Percentiles rank a stretch among this genome's conserved stretches.
These are phyloP conservation scores for Laothoe populi DNA, from an alignment of 2,888 invertebrate genomes.

Conservation along the genomic window DNA sequence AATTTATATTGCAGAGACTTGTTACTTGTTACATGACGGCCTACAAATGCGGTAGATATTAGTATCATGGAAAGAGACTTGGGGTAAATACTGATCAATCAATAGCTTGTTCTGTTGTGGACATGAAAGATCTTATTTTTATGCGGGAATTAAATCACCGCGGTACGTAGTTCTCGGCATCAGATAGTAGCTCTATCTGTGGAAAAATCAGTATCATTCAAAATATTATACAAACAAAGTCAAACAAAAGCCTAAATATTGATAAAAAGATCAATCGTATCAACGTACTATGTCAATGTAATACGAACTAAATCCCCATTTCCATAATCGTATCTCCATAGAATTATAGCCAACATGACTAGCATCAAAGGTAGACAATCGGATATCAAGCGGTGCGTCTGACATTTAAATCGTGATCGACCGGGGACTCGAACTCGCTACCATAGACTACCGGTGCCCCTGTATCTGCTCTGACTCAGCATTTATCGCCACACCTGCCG, in stretches of 20 bases:
- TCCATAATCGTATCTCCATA: slow-evolving; percentile 69
- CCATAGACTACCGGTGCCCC: slow-evolving; percentile 81
- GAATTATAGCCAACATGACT: slow-evolving; percentile 66
- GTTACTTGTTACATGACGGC: no score
- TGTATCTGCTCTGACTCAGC: slow-evolving; percentile 71
- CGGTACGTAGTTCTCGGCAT: no score
- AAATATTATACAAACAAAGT: not conserved
- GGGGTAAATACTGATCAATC: not conserved
- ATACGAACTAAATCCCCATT: slow-evolving; percentile 56
- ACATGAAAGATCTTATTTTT: no score
- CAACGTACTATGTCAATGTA: slow-evolving; percentile 39
- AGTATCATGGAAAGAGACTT: slow-evolving; percentile 30
- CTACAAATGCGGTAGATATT: no score
- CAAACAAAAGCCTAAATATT: slow-evolving; percentile 8
- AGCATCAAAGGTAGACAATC: slow-evolving; percentile 64
- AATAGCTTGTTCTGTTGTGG: no score
- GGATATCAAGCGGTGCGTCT: slow-evolving; percentile 81
- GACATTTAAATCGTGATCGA: slow-evolving; percentile 84
- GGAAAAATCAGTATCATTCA: not conserved
- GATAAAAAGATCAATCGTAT: slow-evolving; percentile 18
- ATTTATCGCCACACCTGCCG: slow-evolving; percentile 74
- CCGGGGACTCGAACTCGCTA: slow-evolving; percentile 75
- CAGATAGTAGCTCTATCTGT: no score
- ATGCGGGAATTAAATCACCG: no score
- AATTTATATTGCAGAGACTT: no score